Base-by-base conservation (phyloP, 2,888 invertebrate genomes). In the Trichogramma evanescens region DNA sequence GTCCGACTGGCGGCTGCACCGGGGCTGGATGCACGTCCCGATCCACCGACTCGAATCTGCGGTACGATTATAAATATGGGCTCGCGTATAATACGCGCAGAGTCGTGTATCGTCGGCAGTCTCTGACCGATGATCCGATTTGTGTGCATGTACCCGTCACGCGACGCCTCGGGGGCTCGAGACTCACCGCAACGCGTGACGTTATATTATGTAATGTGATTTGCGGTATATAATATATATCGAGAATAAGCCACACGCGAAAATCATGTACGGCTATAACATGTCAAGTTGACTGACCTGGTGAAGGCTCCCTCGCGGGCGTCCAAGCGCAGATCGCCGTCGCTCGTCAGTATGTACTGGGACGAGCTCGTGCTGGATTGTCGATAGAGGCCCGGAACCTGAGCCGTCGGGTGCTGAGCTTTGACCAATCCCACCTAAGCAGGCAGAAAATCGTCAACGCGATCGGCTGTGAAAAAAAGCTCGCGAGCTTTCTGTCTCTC, bases 31-130 rank as follows among this genome's bases (percentile, higher is more conserved):
- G 75, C 26, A 77, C 68, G 55, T 77, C 76, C 58, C 72, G 69
- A 61, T 77, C 77, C 41, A 77, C 77, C 6, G 76, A 69, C 50
- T 77, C 77, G 66, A 77, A 77, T 70, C 77, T 77, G 61, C 10
- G 1, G 7, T n/a, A 4, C 6, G 48, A 10, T 10, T 10, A 4
- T n/a, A 13, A 1, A 13, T 10, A 7, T 26, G 26, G 26, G 26
- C 26, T 26, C 26, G 26, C 26, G 26, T 26, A 26, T 26, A 26
- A 26, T 26, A 26, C 26, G 3, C 26, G 26, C 2, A 26, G 26
- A 26, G 26, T 26, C 26, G 26, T 1, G 1, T 26, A 26, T 26
- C 26, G 26, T 26, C 26, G 26, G 26, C 26, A 26, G 26, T 26
- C 26, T 26, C 26, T 26, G 26, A 26, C 26, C 26, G 26, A 26